phyloP scores from a whole-genome alignment of 2,113 vertebrate species.

The Penelope pileata region DNA sequence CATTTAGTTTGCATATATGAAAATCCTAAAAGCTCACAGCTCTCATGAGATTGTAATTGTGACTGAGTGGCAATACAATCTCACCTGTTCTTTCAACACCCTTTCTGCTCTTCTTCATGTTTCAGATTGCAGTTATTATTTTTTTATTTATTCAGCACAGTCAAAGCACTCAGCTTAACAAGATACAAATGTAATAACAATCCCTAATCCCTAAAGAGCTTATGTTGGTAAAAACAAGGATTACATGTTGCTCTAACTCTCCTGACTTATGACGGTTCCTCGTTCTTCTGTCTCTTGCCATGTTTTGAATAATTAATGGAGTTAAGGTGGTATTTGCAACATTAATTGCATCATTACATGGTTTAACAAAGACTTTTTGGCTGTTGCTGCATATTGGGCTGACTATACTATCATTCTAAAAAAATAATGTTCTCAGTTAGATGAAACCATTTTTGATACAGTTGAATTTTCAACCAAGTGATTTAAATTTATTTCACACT shows the following conservation, averaged over 20 bases:
- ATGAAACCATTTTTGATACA: background rate
- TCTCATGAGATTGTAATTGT: background rate
- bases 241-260: background rate
- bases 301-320: background rate
- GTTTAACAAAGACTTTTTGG: background rate
- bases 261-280: background rate
- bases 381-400: background rate
- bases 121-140: background rate
- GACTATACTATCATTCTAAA: background rate
- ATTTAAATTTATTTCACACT: background rate
- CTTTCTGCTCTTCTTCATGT: background rate
- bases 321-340: background rate
- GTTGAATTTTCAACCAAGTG: background rate
- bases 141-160: conserved; percentile 6
- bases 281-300: background rate
- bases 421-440: background rate
- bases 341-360: background rate
- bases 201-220: background rate
- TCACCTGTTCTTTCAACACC: background rate
- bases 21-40: background rate
- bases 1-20: background rate
- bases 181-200: background rate
- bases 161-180: background rate
- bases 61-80: background rate
- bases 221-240: conserved; percentile 4